Base-by-base conservation (phyloP, 2,113 vertebrate species). In the Heliornis fulica region DNA sequence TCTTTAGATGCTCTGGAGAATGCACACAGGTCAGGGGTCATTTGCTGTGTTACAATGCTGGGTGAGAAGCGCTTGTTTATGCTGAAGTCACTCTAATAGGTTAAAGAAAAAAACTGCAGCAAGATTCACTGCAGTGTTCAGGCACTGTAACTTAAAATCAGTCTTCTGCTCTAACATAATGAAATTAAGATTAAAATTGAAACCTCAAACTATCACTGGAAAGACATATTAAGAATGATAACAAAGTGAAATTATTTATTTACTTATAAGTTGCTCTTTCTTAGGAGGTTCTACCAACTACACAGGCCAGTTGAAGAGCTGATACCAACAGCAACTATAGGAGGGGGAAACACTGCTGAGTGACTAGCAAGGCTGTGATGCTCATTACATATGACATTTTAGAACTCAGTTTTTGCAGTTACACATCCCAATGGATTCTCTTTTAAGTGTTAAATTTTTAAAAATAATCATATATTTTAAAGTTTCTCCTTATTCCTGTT, bases 31-130 rank as follows among this genome's bases (percentile, higher is more conserved):
- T 69, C 28, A n/a, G 2, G 2, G 3, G n/a, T 13, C 20, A 48
- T 80, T 74, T 14, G 4, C 53, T 31, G 0, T 32, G 22, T 26
- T 41, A 61, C 31, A 50, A 2, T 32, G 59, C 0, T 50, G 10
- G 5, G 22, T 32, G 25, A 92, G 9, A 65, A 94, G 53, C 22
- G 23, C 4, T 14, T 2, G 0, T 59, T 79, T 64, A 40, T 19
- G 45, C 64, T 61, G 21, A 77, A 77, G 77, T 60, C 5, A 10
- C 40, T 43, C 28, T 60, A 15, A 60, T 51, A 70, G 21, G 14
- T 48, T 66, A 51, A 45, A 22, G 15, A 34, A n/a, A 85, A 59
- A 21, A 63, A 79, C 13, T 1, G 15, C 7, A 29, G 45, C 59
- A 75, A 32, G 25, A 34, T 72, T 51, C 68, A 72, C 28, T 81